Evolutionary conservation across 2,888 invertebrate species (phyloP), one percentile per base, ranked within the genome.

Genomic region (Spisula subtruncata): DNA sequence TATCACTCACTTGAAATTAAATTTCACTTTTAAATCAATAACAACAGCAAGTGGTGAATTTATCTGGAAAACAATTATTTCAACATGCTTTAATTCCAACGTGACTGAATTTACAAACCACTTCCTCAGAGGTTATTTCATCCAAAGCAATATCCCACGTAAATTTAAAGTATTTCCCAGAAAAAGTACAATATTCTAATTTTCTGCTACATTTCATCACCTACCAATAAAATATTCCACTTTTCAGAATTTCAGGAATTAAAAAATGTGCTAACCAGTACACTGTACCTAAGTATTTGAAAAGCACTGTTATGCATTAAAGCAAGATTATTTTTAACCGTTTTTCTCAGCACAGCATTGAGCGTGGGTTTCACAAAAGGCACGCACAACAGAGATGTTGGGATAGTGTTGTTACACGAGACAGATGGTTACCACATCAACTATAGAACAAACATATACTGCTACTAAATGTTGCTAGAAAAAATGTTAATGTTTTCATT

Each of bases 391-490:
- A 75, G 75, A 25, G 32, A 75, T 32, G 29, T 71, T 6, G 60
- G 14, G 14, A n/a, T 41, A 41, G 41, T 8, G 46, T 14, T 16
- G 46, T 85, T 85, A 85, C 85, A 85, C 80, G 80, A 85, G 41
- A 80, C 85, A 85, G 85, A 85, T 80, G 85, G 51, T 85, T 48
- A 79, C 32, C 54, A 79, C 54, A 85, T 85, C 80, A 85, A 29
- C 81, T 81, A 29, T 51, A 80, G 41, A 32, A 35, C 41, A 41
- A 80, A 80, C 35, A 25, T 79, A 85, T 79, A 54, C n/a, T 48
- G 51, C 81, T 79, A 79, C 54, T 56, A 82, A 54, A 71, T 51
- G 71, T 46, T 46, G 83, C 46, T 54, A 60, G 51, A 75, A 84
- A 75, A 10, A 84, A 75, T 84, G 84, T 84, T 75, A 84, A 84